Evolutionary conservation across 2,113 vertebrate species (phyloP).

Genomic region (Odontophorus gujanensis): DNA sequence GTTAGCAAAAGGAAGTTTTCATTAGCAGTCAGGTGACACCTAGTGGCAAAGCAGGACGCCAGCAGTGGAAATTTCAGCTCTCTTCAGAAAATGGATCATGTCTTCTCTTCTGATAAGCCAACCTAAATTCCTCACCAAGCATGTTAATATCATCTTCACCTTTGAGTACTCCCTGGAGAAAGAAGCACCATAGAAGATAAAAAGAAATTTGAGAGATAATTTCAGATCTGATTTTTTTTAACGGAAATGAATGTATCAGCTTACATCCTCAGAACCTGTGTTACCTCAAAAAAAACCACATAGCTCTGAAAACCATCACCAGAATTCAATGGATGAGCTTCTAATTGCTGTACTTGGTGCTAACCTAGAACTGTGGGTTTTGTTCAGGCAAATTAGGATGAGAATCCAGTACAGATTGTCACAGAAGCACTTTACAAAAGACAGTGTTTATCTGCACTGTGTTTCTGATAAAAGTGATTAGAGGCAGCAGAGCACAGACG

Average conservation of each 20-base stretch:
- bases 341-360: neutral
- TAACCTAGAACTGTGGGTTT: neutral
- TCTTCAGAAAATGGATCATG: conserved; percentile 66
- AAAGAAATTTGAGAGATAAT: neutral
- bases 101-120: conserved; percentile 79
- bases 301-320: neutral
- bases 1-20: neutral
- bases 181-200: neutral
- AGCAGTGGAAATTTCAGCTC: conserved; percentile 58
- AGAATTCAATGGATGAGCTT: neutral
- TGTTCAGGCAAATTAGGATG: fast-evolving
- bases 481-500: neutral
- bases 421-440: neutral
- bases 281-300: neutral
- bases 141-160: conserved; percentile 84
- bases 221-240: neutral
- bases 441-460: neutral
- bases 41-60: conserved; percentile 60
- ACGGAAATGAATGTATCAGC: neutral
- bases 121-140: conserved; percentile 89
- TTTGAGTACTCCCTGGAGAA: conserved; percentile 86
- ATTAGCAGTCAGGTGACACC: conserved; percentile 57
- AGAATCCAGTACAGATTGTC: neutral
- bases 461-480: neutral
- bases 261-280: fast-evolving